Percentiles rank a stretch among this genome's conserved stretches.
Conservation (phyloP, 2,113 vertebrate genomes). For the Bujurquina vittata region DNA sequence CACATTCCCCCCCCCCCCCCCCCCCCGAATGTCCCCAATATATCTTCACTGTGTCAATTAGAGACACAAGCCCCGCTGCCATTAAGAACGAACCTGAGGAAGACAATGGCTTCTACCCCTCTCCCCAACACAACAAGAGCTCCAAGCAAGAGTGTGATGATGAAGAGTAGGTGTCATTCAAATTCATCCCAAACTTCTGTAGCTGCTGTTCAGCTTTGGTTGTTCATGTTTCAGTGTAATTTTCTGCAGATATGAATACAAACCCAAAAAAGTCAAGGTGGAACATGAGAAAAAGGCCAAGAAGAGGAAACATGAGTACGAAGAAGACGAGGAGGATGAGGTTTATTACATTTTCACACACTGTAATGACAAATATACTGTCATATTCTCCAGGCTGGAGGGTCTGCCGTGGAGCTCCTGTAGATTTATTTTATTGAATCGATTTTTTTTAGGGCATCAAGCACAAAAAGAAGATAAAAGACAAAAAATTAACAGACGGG, state of each 20-base stretch:
- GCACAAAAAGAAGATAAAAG: constrained; percentile 93
- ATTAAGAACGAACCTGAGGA: constrained; percentile 91
- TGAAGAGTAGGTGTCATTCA: constrained; percentile 85
- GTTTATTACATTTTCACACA: constrained; percentile 22
- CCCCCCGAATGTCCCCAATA: too few species aligned
- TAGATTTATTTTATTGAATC: neutral
- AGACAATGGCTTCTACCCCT: constrained; percentile 84
- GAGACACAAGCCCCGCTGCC: constrained; percentile 81
- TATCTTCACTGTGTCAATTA: constrained; percentile 33
- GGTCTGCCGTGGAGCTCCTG: neutral
- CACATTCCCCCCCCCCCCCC: too few species aligned
- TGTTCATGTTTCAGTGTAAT: constrained; percentile 8
- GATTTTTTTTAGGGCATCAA: constrained; percentile 82
- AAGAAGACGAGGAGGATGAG: constrained; percentile 76
- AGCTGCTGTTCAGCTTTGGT: neutral
- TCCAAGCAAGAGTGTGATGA: constrained; percentile 88
- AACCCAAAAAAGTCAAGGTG: constrained; percentile 94
- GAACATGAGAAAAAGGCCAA: constrained; percentile 93
- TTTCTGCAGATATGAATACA: constrained; percentile 86
- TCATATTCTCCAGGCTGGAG: neutral
- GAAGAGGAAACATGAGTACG: constrained; percentile 91
- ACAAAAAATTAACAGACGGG: constrained; percentile 83
- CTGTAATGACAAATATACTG: neutral
- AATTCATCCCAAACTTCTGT: neutral
- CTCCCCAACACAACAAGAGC: constrained; percentile 87